These are phyloP conservation scores for Cancer borealis DNA, from an alignment of 2,888 invertebrate species.

Conservation along the genomic window DNA sequence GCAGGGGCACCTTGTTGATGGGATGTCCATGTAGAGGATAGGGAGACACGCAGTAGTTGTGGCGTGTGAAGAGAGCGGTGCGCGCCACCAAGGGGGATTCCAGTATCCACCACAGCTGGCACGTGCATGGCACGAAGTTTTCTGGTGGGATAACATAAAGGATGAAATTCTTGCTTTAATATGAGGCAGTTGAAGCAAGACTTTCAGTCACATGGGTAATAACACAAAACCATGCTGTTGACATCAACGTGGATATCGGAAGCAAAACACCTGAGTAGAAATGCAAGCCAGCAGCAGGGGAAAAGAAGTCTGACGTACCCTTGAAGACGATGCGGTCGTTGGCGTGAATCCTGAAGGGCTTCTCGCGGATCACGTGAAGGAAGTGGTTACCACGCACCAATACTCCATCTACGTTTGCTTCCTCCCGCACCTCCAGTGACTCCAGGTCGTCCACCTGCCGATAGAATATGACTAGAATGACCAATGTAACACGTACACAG, in stretches of 20 bases:
- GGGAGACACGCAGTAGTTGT: constrained; percentile 92
- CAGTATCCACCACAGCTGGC: constrained; percentile 88
- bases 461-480: not conserved
- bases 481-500: not conserved
- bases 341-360: constrained; percentile 69
- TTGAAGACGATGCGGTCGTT: constrained; percentile 73
- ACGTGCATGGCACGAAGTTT: constrained; percentile 93
- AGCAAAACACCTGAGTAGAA: not conserved
- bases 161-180: not conserved
- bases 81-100: constrained; percentile 87
- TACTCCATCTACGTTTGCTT: constrained; percentile 74
- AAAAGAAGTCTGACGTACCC: constrained; percentile 42
- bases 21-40: constrained; percentile 89
- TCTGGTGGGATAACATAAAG: constrained; percentile 79
- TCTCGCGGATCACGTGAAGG: constrained; percentile 67
- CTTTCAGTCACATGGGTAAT: not conserved
- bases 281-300: not conserved
- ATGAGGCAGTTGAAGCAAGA: not conserved
- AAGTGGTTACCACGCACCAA: constrained; percentile 76
- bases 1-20: constrained; percentile 86
- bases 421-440: constrained; percentile 68
- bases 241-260: not conserved
- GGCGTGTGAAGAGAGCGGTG: constrained; percentile 84
- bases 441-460: constrained; percentile 74
- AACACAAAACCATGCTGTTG: not conserved